Conservation (phyloP, 92 coral and sea anemone genomes). For the Bergia puertoricense region DNA sequence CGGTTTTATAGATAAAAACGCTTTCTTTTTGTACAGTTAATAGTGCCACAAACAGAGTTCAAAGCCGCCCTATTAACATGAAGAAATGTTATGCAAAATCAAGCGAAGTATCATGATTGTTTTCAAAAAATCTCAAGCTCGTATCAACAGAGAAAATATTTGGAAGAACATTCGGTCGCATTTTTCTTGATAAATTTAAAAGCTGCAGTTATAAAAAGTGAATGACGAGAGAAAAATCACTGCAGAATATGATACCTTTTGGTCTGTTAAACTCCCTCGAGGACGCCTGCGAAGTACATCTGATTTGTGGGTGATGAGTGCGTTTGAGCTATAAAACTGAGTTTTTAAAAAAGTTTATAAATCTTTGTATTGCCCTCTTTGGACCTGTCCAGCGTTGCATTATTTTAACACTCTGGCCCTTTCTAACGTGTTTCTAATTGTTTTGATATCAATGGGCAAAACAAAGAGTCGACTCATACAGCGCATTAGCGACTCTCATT, state of each 20-base stretch:
- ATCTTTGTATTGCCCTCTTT: constrained; percentile 19
- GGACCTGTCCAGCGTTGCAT: constrained; percentile 17
- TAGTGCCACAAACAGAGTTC: neutral
- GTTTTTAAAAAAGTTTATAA: neutral
- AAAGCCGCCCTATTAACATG: neutral
- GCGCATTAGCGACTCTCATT: constrained; percentile 32
- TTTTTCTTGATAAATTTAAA: neutral
- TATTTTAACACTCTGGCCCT: constrained; percentile 33
- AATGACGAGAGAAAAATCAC: neutral
- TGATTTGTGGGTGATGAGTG: neutral
- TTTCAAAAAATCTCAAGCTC: neutral
- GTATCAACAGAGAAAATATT: neutral
- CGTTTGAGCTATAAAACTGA: constrained; percentile 1
- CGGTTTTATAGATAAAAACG: neutral
- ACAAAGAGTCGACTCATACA: neutral
- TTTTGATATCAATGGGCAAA: constrained; percentile 27
- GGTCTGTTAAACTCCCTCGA: neutral
- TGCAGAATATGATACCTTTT: neutral
- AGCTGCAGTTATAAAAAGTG: neutral
- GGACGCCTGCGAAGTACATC: neutral
- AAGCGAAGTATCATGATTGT: neutral
- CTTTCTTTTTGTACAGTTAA: neutral
- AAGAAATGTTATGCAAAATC: neutral
- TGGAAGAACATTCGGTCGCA: neutral
- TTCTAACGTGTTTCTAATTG: constrained; percentile 38